Base-by-base conservation (phyloP, 2,113 vertebrate species). In the Coregonus clupeaformis region DNA sequence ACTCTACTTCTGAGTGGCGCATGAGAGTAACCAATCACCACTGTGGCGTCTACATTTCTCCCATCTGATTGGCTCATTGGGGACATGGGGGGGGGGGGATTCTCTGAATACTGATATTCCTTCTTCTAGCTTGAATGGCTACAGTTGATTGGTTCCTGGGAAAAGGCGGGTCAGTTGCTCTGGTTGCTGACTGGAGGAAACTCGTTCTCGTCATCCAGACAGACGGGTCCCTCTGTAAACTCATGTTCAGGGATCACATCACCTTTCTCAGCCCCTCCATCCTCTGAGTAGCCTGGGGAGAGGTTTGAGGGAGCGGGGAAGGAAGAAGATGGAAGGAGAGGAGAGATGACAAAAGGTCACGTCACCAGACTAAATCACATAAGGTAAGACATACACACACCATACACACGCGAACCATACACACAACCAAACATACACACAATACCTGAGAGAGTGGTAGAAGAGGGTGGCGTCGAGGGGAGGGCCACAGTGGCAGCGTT, bases 241-340 rank as follows among this genome's bases (percentile, higher is more conserved):
- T 98, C 97, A 0, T 98, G 97, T 80, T 98, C 96, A 0, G 97
- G 96, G 89, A 98, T 95, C 1, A 98, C 91, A 73, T 98, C 96
- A 18, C 97, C 97, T 3, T 93, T 94, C 84, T 96, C 94, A 0
- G 94, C 93, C 70, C 96, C 97, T 0, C 94, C 96, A 0, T 98
- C 96, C 90, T 98, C 97, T 0, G 96, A 98, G 73, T 97, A 98
- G 76, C 96, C 97, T 98, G 90, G 29, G 11, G 52, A 29, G 6
- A n/a, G 32, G 13, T 92, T 92, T 0, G 93, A 94, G 12, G 93
- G 93, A 65, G 93, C 2, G 9, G 36, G 9, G 36, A 42, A 42
- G 93, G 0, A 94, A 95, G 57, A 93, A 91, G 57, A 16, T 60
- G 86, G 85, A 90, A 89, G 80, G 87, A 1, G 91, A 76, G 76